phyloP scores from a whole-genome alignment of 2,888 invertebrate genomes.

The Agrotis segetum region DNA sequence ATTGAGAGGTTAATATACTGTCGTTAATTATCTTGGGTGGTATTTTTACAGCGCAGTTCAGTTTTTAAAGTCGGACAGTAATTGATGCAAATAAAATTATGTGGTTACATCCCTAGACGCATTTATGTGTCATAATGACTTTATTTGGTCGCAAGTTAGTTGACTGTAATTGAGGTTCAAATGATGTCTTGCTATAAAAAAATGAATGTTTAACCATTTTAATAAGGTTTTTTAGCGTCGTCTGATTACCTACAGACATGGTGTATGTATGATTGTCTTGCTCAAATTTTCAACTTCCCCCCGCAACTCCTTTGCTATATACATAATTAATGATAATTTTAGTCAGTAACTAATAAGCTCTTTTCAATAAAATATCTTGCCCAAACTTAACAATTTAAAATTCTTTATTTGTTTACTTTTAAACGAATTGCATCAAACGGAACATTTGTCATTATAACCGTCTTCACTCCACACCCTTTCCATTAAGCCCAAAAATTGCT shows the following conservation, averaged over 20 bases:
- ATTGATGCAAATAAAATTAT: background rate
- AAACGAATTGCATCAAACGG: background rate
- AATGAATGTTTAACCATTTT: too few species aligned
- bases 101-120: constrained; percentile 20
- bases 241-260: too few species aligned
- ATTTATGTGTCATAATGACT: background rate
- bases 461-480: constrained; percentile 15
- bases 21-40: constrained; percentile 50
- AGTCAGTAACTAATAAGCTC: too few species aligned
- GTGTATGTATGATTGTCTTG: background rate
- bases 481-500: constrained; percentile 43
- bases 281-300: background rate
- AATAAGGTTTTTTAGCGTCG: too few species aligned
- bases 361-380: too few species aligned
- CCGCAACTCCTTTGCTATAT: too few species aligned
- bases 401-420: background rate
- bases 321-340: too few species aligned
- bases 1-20: constrained; percentile 47
- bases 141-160: background rate
- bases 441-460: background rate
- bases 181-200: background rate
- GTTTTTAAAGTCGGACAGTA: background rate
- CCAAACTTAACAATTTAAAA: too few species aligned
- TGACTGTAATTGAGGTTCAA: background rate
- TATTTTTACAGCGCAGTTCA: constrained; percentile 14